phyloP scores from a whole-genome alignment of 2,888 invertebrate genomes.

The Aphrophora alni region DNA sequence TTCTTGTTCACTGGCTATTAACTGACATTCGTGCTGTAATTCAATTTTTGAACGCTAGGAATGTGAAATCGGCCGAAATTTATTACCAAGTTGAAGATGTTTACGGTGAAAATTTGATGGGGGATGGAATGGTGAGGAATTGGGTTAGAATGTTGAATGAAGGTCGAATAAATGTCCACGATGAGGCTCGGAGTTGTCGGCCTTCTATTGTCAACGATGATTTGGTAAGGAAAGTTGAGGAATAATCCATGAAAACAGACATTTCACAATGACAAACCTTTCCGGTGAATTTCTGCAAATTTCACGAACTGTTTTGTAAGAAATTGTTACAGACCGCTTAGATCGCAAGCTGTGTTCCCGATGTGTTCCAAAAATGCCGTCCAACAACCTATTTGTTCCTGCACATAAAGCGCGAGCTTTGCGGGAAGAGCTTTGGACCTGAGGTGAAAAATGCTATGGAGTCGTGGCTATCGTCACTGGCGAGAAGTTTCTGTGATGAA shows the following conservation, averaged over 20 bases:
- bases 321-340: slow-evolving; percentile 45
- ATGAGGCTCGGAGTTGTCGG: slow-evolving; percentile 31
- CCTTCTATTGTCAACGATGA: neutral
- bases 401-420: too few species aligned
- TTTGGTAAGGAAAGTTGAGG: neutral
- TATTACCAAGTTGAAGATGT: neutral
- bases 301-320: slow-evolving; percentile 18
- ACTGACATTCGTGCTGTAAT: slow-evolving; percentile 3
- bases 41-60: slow-evolving; percentile 6
- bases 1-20: too few species aligned
- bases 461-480: too few species aligned
- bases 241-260: slow-evolving; percentile 4
- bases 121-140: slow-evolving; percentile 25
- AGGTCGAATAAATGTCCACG: slow-evolving; percentile 35
- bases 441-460: too few species aligned
- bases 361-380: slow-evolving; percentile 48
- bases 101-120: slow-evolving; percentile 6
- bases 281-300: slow-evolving; percentile 12
- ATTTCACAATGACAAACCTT: slow-evolving; percentile 14
- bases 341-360: slow-evolving; percentile 46
- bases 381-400: too few species aligned
- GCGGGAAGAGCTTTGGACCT: too few species aligned
- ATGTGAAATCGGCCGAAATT: slow-evolving; percentile 4
- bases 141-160: slow-evolving; percentile 4
- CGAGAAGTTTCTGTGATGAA: too few species aligned